Evolutionary conservation across 2,113 vertebrate genomes (phyloP).

Genomic region (Carassius auratus): DNA sequence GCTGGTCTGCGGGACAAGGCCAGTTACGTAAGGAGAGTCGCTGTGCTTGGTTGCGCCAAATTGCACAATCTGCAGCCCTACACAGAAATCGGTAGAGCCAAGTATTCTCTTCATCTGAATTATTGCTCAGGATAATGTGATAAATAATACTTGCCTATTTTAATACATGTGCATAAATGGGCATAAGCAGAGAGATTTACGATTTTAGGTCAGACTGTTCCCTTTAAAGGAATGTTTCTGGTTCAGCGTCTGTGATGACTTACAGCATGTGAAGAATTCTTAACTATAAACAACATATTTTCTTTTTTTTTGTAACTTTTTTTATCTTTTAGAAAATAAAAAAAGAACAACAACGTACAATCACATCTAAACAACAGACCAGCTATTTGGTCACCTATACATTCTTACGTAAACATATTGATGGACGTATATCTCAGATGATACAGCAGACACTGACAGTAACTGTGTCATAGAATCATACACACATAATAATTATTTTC

Average conservation of each 20-base stretch:
- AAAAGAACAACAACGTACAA: no score
- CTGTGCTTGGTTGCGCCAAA: slow-evolving; percentile 93
- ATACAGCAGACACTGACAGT: no score
- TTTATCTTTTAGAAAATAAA: no score
- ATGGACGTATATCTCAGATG: no score
- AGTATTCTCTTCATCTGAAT: neutral
- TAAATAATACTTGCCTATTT: neutral
- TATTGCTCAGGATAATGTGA: neutral
- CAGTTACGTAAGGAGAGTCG: slow-evolving; percentile 89
- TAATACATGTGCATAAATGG: neutral
- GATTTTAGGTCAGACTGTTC: neutral
- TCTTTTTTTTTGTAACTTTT: no score
- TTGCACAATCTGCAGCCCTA: slow-evolving; percentile 85
- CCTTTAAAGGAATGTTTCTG: neutral
- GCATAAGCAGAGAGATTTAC: neutral
- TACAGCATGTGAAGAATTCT: neutral
- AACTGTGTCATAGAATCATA: no score
- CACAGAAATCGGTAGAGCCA: slow-evolving; percentile 82
- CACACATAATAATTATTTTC: no score
- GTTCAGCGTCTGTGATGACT: neutral
- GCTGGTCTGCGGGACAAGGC: slow-evolving; percentile 89
- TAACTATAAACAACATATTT: neutral
- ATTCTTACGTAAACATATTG: no score
- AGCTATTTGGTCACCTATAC: no score
- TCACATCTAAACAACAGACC: no score